Evolutionary conservation across 2,888 invertebrate genomes (phyloP).

Genomic region (Watsonalla binaria): DNA sequence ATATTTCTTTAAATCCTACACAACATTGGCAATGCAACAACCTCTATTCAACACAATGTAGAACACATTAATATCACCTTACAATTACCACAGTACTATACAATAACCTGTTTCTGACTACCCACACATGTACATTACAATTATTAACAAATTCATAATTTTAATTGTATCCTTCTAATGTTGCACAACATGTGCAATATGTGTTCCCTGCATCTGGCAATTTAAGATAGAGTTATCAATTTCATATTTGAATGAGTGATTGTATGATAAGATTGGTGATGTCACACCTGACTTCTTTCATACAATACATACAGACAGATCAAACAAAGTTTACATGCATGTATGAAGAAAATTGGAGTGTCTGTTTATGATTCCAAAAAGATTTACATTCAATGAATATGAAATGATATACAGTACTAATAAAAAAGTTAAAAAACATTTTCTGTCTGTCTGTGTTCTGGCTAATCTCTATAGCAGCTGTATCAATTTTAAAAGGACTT

Average conservation of each 20-base stretch:
- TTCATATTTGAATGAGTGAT: slow-evolving; percentile 1
- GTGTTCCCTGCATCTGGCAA: too few species aligned
- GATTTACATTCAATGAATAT: too few species aligned
- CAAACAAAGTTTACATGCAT: too few species aligned
- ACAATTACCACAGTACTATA: background rate
- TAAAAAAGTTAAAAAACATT: too few species aligned
- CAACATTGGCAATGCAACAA: background rate
- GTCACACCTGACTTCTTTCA: background rate
- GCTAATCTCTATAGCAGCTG: too few species aligned
- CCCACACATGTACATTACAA: background rate
- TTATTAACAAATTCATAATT: background rate
- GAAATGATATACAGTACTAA: too few species aligned
- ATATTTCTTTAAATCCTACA: background rate
- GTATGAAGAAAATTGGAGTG: too few species aligned
- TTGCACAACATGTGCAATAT: background rate
- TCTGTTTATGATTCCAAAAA: too few species aligned
- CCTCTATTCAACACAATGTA: background rate
- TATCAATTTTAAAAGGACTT: too few species aligned
- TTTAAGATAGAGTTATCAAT: background rate
- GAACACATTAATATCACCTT: background rate
- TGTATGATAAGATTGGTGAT: background rate
- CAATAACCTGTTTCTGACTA: background rate
- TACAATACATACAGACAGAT: too few species aligned
- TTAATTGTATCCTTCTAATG: background rate
- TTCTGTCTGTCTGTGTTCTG: too few species aligned